These are phyloP conservation scores for Caenorhabditis doughertyi DNA, from an alignment of 2,888 invertebrate genomes.

Conservation along the genomic window DNA sequence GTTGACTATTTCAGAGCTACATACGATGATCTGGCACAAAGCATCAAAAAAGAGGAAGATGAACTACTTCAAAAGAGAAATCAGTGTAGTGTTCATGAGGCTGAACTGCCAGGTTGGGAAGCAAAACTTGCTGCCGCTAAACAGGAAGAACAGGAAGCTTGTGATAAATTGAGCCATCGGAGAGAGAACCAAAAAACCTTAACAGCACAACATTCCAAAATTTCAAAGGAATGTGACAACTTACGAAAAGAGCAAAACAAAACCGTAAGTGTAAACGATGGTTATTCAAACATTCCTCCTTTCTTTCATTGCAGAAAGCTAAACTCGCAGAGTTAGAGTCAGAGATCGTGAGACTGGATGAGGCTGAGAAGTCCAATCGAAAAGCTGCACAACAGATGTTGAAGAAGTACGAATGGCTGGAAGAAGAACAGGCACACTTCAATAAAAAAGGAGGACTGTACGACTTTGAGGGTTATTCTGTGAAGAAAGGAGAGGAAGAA, in stretches of 20 bases:
- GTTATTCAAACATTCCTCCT: not conserved
- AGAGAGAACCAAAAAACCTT: not conserved
- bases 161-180: not conserved
- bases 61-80: not conserved
- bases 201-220: not conserved
- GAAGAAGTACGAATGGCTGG: constrained; percentile 87
- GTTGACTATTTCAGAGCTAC: not conserved
- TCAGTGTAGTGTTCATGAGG: not conserved
- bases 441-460: constrained; percentile 85
- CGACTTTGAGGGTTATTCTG: constrained; percentile 83
- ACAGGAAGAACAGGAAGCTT: not conserved
- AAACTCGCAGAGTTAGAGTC: constrained; percentile 30
- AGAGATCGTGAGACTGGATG: not conserved
- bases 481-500: constrained; percentile 17
- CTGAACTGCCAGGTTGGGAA: not conserved
- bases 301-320: not conserved
- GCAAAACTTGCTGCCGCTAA: not conserved
- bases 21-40: not conserved
- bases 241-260: constrained; percentile 40
- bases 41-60: not conserved
- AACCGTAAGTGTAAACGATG: not conserved
- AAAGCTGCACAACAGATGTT: constrained; percentile 7
- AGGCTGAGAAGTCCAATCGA: constrained; percentile 6
- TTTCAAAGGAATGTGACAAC: constrained; percentile 42
- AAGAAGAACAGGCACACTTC: constrained; percentile 89